These are phyloP conservation scores for Sarcophaga subvicina DNA, from an alignment of 2,888 invertebrate genomes.

Conservation along the genomic window DNA sequence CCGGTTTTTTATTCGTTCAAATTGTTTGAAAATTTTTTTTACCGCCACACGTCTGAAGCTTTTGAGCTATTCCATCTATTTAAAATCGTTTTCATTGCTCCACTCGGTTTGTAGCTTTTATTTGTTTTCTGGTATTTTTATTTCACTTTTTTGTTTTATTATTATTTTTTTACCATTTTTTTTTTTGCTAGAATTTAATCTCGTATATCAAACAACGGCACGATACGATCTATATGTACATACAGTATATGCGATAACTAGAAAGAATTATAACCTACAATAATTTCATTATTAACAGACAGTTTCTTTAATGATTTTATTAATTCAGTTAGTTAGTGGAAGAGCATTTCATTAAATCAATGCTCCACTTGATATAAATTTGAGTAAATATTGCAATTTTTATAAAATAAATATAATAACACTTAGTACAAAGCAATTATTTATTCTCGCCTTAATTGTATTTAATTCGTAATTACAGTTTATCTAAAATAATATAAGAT, in stretches of 20 bases:
- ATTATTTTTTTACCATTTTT: neutral
- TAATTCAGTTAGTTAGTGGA: constrained; percentile 46
- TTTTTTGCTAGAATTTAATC: constrained; percentile 17
- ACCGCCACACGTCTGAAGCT: too few species aligned
- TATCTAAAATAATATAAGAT: neutral
- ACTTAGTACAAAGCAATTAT: too few species aligned
- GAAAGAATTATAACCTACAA: neutral
- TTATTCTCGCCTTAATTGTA: too few species aligned
- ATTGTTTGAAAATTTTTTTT: too few species aligned
- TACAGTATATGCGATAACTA: constrained; percentile 31
- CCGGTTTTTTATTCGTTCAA: too few species aligned
- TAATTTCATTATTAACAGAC: constrained; percentile 39
- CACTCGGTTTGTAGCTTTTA: constrained; percentile 11
- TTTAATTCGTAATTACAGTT: neutral
- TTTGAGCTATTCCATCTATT: too few species aligned
- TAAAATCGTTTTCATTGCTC: neutral
- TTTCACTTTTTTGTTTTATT: neutral
- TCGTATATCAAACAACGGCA: constrained; percentile 11
- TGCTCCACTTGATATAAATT: neutral
- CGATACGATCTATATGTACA: neutral
- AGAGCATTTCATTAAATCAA: constrained; percentile 26
- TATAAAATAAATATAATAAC: too few species aligned
- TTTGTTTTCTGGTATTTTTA: neutral
- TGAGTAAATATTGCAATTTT: neutral
- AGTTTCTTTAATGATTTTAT: constrained; percentile 45